phyloP scores from a whole-genome alignment of 2,888 invertebrate species.

The Acleris holmiana region DNA sequence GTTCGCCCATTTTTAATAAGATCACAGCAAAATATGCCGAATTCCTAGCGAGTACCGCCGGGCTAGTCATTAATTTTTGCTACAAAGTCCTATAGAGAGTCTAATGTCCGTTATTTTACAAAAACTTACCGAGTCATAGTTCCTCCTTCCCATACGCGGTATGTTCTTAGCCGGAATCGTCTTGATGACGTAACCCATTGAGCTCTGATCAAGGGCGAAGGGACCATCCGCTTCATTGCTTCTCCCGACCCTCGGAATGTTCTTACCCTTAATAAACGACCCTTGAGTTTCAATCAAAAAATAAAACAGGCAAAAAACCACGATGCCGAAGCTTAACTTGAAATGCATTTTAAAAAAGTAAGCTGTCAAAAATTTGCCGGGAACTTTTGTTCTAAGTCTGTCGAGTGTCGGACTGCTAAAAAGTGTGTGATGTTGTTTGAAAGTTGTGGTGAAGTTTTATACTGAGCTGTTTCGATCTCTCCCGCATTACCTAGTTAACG shows the following conservation, averaged over 20 bases:
- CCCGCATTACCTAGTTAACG: conserved; percentile 56
- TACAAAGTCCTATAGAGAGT: too few species aligned
- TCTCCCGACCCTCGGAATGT: conserved; percentile 74
- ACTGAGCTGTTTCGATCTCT: conserved; percentile 55
- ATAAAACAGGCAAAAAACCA: conserved; percentile 62
- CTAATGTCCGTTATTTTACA: not conserved
- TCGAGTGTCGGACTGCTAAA: conserved; percentile 31
- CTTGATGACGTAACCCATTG: conserved; percentile 78
- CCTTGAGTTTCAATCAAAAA: conserved; percentile 57
- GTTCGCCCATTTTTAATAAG: too few species aligned
- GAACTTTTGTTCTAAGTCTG: conserved; percentile 16
- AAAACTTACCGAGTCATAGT: conserved; percentile 72
- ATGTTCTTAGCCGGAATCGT: conserved; percentile 72
- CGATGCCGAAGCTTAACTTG: conserved; percentile 56
- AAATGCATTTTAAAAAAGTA: conserved; percentile 59
- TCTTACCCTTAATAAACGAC: conserved; percentile 77
- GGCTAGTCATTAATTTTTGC: too few species aligned
- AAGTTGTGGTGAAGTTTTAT: conserved; percentile 52
- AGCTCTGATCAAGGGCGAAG: conserved; percentile 66
- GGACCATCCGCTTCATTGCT: conserved; percentile 71
- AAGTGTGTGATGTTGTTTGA: conserved; percentile 45
- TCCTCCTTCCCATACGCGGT: conserved; percentile 77
- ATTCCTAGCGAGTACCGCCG: too few species aligned
- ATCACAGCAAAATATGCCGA: too few species aligned
- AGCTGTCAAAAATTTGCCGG: conserved; percentile 40